These are phyloP conservation scores for Oligia fasciuncula DNA, from an alignment of 2,888 invertebrate species.

Conservation along the genomic window DNA sequence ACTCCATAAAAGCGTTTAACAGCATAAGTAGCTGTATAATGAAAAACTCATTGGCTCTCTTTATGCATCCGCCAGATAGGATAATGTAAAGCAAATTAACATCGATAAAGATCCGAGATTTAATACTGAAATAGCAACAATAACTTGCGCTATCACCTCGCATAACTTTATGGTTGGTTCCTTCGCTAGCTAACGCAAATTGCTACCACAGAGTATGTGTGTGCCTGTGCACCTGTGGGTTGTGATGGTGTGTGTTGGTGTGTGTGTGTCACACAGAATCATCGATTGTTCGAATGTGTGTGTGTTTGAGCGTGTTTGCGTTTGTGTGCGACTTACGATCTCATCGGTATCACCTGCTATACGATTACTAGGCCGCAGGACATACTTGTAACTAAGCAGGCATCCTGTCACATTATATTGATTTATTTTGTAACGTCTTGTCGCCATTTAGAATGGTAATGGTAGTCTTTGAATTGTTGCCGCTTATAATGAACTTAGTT, in stretches of 20 bases:
- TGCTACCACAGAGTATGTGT: slow-evolving; percentile 53
- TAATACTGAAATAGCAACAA: slow-evolving; percentile 52
- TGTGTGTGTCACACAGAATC: slow-evolving; percentile 3
- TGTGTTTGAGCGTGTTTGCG: slow-evolving; percentile 14
- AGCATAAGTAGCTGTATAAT: slow-evolving; percentile 22
- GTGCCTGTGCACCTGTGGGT: slow-evolving; percentile 7
- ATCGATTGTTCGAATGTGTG: slow-evolving; percentile 14
- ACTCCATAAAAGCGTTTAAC: not conserved
- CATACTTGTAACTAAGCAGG: slow-evolving; percentile 50
- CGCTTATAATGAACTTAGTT: slow-evolving; percentile 44
- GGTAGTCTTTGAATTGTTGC: slow-evolving; percentile 37
- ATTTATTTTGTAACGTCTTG: slow-evolving; percentile 47
- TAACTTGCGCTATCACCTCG: slow-evolving; percentile 63
- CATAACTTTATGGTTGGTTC: slow-evolving; percentile 58
- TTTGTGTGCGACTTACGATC: slow-evolving; percentile 50
- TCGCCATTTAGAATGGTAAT: slow-evolving; percentile 35
- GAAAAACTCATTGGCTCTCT: slow-evolving; percentile 26
- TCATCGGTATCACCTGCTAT: slow-evolving; percentile 62
- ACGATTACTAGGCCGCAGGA: slow-evolving; percentile 59
- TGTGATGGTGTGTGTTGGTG: slow-evolving; percentile 2
- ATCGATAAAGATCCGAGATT: slow-evolving; percentile 61
- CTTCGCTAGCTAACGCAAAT: slow-evolving; percentile 59
- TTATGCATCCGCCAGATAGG: slow-evolving; percentile 50
- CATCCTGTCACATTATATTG: slow-evolving; percentile 53
- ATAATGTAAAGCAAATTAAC: slow-evolving; percentile 60